These are phyloP conservation scores for Pocillopora verrucosa DNA, from an alignment of 64 coral and sea anemone species.

Conservation along the genomic window DNA sequence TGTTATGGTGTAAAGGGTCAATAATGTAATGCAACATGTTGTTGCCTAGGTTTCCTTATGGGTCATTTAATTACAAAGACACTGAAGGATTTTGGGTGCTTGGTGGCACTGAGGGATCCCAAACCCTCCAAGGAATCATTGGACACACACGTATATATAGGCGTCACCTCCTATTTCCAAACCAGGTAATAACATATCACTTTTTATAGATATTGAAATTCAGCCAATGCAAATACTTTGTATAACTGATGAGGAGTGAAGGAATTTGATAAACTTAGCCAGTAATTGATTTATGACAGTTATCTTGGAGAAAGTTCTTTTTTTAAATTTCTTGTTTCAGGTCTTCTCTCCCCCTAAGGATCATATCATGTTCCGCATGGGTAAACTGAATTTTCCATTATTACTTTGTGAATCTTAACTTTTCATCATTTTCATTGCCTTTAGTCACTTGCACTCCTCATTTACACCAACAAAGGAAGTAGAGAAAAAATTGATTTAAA, in stretches of 20 bases:
- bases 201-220: too few relatives aligned
- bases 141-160: constrained; percentile 84
- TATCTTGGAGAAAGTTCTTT: neutral
- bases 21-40: too few relatives aligned
- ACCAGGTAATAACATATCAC: constrained; percentile 25
- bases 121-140: constrained; percentile 74
- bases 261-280: too few relatives aligned
- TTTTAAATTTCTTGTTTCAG: constrained; percentile 7
- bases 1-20: too few relatives aligned
- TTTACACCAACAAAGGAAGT: too few relatives aligned
- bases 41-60: constrained; percentile 50
- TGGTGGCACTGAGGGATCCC: constrained; percentile 70
- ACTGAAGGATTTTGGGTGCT: constrained; percentile 94
- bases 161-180: constrained; percentile 33
- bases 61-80: constrained; percentile 75
- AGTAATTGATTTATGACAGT: too few relatives aligned
- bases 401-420: too few relatives aligned
- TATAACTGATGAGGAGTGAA: too few relatives aligned
- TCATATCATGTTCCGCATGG: constrained; percentile 64
- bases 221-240: too few relatives aligned
- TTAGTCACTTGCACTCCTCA: too few relatives aligned
- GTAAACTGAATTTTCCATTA: constrained; percentile 7
- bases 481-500: too few relatives aligned
- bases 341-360: constrained; percentile 44
- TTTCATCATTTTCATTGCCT: too few relatives aligned